Base-by-base conservation (phyloP, 1,140 invertebrate species). In the Meloidogyne hapla region DNA sequence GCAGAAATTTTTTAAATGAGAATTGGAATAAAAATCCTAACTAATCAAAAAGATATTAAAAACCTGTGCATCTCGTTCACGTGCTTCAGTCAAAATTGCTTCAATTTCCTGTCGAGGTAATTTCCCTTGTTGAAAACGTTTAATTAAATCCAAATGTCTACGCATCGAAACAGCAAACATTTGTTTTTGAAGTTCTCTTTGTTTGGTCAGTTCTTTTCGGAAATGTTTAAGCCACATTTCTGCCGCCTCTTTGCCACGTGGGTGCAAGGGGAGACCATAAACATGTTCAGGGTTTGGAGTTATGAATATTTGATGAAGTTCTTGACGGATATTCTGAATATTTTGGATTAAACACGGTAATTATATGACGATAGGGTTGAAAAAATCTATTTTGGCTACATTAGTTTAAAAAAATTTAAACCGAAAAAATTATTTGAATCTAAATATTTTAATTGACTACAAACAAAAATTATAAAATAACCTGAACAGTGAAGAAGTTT, bases 141-240 rank as follows among this genome's bases (percentile, higher is more conserved):
- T 48, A 48, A 76, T 68, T 23, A 76, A 26, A 38, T 76, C 67
- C 23, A 76, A 63, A 9, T 71, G 65, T 38, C 61, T 23, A 26
- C 75, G 75, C 75, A 76, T 69, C 42, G 38, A 25, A 38, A 76
- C 56, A 26, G 21, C 25, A 38, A 76, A 68, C 75, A 76, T 45
- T 76, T 76, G 75, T 23, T 62, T 76, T 12, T 28, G 38, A 18
- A 61, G 23, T 64, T 74, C 68, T 4, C 28, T 21, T 18, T 69
- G 21, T 65, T 71, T 64, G 12, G 18, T 65, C 28, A 63, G 26
- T 68, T 77, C 66, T 67, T 77, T 76, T 65, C 66, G 33, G 28
- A 45, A 77, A 42, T 75, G 65, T 28, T 66, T 77, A 26, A 77
- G 18, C 76, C 76, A 77, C 68, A 77, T 71, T 68, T 77, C 76